Base-by-base conservation (phyloP, 2,888 invertebrate genomes). In the Gasteruption jaculator region DNA sequence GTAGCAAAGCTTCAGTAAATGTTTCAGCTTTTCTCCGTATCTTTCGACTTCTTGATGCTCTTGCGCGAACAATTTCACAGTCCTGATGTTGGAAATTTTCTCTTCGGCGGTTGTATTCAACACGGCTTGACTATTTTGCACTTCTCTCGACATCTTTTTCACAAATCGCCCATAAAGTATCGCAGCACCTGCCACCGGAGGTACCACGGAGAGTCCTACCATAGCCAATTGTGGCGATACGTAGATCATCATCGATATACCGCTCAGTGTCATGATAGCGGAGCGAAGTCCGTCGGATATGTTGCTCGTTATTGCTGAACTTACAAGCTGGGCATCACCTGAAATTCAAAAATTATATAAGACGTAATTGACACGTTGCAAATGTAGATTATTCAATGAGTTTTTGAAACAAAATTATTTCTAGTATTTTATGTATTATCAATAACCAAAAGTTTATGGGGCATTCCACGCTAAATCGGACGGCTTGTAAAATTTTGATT, bases 241-340 rank as follows among this genome's bases (percentile, higher is more conserved):
- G 71, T 91, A 94, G 54, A 94, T 80, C 96, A 96, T 96, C 90
- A 97, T 93, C 18, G 87, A 85, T 24, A 91, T 83, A 1, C 95
- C 93, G 29, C 88, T 89, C 18, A 81, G 70, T 6, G 90, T 87
- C 83, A 93, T 92, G 45, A 92, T 83, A 3, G 83, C 66, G 0
- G 94, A 89, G 32, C 97, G 75, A 15, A 96, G 71, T 0, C 97
- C 97, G 74, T 97, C 96, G 2, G 94, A 93, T 43, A 97, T 80
- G 73, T 97, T 97, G 64, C 84, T 86, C 38, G 94, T 95, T 1
- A 97, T 77, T 24, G 94, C 88, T 45, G 89, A 83, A 5, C 95
- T 93, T 5, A 97, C 92, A 11, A 95, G 75, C 51, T 88, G 85
- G 0, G 95, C 88, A 65, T 97, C 97, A 6, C 92, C 85, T 30